Evolutionary conservation across 2,888 invertebrate genomes (phyloP), one percentile per base, ranked within the genome.

Genomic region (Griposia aprilina): DNA sequence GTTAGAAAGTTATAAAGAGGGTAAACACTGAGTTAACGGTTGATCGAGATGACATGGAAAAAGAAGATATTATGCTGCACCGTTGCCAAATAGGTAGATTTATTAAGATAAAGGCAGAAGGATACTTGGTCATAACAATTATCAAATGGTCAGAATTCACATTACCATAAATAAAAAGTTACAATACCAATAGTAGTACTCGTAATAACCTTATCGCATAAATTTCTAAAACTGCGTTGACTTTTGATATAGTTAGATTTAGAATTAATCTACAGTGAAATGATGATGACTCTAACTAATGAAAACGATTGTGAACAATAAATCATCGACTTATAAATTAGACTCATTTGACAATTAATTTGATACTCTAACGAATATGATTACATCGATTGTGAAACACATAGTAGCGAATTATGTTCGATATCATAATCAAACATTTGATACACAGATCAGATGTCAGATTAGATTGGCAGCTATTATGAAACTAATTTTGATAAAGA

Each of bases 401-500:
- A 74, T 57, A 81, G 62, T 52, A 82, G 57, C 23, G 4, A 59
- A 57, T 30, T 82, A 17, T 45, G 17, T 52, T 15, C 11, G 8
- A 26, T 59, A 76, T 45, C 36, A 52, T 63, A 76, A 63, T 80
- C 52, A 36, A 82, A 26, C 17, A 82, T 68, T 82, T 62, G 36
- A 59, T 50, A 65, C 17, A 63, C 2, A 17, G 26, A 65, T 80
- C 45, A 57, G 50, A 50, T 81, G 62, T 20, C 20, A 36, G 26
- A 78, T 71, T 59, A 60, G 23, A 36, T 65, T 41, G 15, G 17
- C 30, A 60, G 17, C n/a, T n/a, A 45, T 48, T 80, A 5, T 4
- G 41, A 71, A 73, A 73, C 30, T 30, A 45, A 80, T 50, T 30
- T 72, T 13, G 15, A n/a, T 57, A n/a, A 7, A 41, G 10, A 71